phyloP scores from a whole-genome alignment of 2,797 vertebrate species.

The Oreortyx pictus region DNA sequence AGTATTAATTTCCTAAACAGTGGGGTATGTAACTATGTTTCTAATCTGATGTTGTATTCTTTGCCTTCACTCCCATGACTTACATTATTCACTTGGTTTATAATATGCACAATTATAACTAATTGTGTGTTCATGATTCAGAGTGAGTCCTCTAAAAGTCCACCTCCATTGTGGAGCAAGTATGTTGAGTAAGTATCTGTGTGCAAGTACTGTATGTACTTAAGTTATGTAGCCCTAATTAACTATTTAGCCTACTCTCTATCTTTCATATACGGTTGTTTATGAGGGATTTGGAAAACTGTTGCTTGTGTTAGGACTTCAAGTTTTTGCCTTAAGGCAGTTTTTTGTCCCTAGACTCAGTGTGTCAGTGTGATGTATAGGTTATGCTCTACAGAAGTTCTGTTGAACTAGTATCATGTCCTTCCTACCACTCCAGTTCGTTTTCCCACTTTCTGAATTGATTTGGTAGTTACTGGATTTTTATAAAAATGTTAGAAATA shows the following conservation, averaged over 20 bases:
- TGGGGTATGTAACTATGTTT: not conserved
- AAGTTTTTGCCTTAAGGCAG: not conserved
- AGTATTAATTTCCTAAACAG: not conserved
- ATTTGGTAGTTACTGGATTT: not conserved
- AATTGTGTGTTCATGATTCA: constrained; percentile 96
- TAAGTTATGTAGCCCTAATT: not conserved
- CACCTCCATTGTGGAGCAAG: constrained; percentile 81
- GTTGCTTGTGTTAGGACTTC: not conserved
- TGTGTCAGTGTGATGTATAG: not conserved
- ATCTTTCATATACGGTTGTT: fast-evolving
- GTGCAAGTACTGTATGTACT: not conserved
- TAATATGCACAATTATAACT: constrained; percentile 93
- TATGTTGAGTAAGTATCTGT: constrained; percentile 89
- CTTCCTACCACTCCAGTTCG: not conserved
- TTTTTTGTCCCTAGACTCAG: not conserved
- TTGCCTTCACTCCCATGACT: constrained; percentile 84
- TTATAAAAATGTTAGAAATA: not conserved
- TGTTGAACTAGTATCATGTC: not conserved
- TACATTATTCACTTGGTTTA: constrained; percentile 95
- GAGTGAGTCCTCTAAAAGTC: not conserved
- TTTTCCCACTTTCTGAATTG: not conserved
- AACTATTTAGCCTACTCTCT: not conserved
- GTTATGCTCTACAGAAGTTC: not conserved
- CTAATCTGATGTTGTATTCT: not conserved
- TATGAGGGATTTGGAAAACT: not conserved